Base-by-base conservation (phyloP, 2,113 vertebrate genomes). In the Calypte anna region DNA sequence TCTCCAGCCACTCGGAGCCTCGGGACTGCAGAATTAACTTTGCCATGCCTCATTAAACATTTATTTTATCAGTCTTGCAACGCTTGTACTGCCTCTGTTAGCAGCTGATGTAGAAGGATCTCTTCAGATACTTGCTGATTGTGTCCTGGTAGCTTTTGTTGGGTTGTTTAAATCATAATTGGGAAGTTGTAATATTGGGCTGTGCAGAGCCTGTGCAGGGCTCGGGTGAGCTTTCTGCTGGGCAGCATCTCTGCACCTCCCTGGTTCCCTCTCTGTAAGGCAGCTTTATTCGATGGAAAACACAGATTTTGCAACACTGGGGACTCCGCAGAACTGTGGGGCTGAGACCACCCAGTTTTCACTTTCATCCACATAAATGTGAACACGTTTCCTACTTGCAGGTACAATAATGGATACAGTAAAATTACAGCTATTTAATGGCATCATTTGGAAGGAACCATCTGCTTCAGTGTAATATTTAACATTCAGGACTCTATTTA, bases 401-500 rank as follows among this genome's bases (percentile, higher is more conserved):
- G 21, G 53, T 77, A 33, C 40, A 61, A 8, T 78, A 77, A 75
- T 22, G 58, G 43, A 38, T 75, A 50, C 36, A 46, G 79, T 61
- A 78, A 89, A 95, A 75, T 58, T 55, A 81, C 81, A 91, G 72
- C 24, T 75, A 75, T 91, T 82, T 61, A 86, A 48, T 88, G 54
- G 33, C 76, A 88, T 79, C 15, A 51, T 90, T 78, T 90, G 86
- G 66, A 88, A 93, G 82, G 67, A 88, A 33, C 66, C 74, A 84
- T 96, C 88, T 94, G 89, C 68, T 80, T 82, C 85, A 48, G 38
- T 73, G 78, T 57, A 90, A 69, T 94, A 72, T 96, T 95, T 95
- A 97, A 97, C 97, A 97, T 98, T 98, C 97, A 97, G 94, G 96
- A 97, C 83, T 95, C 96, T 97, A 97, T 98, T 98, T 98, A 98